Conservation (phyloP, 2,113 vertebrate species). For the Carettochelys insculpta region DNA sequence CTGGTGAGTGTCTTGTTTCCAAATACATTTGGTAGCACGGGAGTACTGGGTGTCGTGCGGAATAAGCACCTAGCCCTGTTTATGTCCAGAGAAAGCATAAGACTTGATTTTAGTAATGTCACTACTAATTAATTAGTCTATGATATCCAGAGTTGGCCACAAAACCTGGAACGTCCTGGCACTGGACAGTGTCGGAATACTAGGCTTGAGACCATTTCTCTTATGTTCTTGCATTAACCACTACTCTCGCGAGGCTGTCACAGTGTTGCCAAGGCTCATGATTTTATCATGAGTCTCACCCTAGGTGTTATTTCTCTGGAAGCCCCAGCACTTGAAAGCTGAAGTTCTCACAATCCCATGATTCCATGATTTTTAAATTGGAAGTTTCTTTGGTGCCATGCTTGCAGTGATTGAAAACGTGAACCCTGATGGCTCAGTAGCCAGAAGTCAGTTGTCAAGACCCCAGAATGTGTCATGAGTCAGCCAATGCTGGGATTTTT, state of each 20-base stretch:
- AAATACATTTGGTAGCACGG: neutral
- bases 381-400: rapidly evolving
- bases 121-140: rapidly evolving
- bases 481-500: neutral
- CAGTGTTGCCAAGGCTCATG: neutral
- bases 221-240: no score
- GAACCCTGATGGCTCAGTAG: neutral
- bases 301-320: neutral
- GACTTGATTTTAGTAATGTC: neutral
- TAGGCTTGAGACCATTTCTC: no score
- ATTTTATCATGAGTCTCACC: neutral
- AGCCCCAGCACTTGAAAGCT: rapidly evolving
- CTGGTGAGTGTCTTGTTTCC: neutral
- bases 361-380: neutral
- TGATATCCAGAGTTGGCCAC: rapidly evolving
- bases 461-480: neutral
- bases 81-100: no score
- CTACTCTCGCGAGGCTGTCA: rapidly evolving
- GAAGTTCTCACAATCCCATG: no score
- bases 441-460: conserved; percentile 14
- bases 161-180: no score
- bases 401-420: neutral
- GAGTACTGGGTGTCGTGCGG: no score
- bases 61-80: no score
- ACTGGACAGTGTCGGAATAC: no score